These are phyloP conservation scores for Eulemur macaco DNA, from an alignment of 2,113 vertebrate species.

Conservation along the genomic window DNA sequence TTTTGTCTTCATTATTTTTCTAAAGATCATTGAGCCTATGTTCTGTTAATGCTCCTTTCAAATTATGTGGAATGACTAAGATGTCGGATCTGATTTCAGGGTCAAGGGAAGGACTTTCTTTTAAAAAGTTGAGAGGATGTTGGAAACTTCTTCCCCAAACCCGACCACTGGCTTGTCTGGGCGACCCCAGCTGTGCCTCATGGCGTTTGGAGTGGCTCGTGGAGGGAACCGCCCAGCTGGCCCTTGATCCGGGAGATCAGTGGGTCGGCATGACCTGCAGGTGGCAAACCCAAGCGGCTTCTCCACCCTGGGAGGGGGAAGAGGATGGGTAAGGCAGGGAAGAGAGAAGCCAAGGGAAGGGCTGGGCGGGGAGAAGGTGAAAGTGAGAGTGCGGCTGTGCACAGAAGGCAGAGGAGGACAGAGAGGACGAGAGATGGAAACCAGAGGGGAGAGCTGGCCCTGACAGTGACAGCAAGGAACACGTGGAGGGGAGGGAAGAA, in stretches of 20 bases:
- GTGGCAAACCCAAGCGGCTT: no score
- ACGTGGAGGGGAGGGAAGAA: neutral
- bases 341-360: neutral
- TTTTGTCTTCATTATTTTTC: slow-evolving; percentile 32
- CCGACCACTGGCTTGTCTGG: neutral
- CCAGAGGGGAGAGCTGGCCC: neutral
- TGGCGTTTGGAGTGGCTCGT: rapidly evolving
- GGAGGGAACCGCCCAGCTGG: rapidly evolving
- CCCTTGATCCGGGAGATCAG: no score
- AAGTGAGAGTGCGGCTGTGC: neutral
- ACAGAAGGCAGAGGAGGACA: neutral
- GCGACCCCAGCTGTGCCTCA: rapidly evolving
- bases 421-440: neutral
- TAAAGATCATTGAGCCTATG: slow-evolving; percentile 31
- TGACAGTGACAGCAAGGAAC: neutral
- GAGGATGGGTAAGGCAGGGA: neutral
- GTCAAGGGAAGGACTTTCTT: slow-evolving; percentile 40
- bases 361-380: no score
- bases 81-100: neutral
- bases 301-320: neutral
- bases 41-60: slow-evolving; percentile 20
- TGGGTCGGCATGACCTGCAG: rapidly evolving
- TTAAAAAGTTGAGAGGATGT: neutral
- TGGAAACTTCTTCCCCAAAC: neutral
- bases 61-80: neutral